Conservation (phyloP, 1,140 invertebrate species). For the Vanessa tameamea region DNA sequence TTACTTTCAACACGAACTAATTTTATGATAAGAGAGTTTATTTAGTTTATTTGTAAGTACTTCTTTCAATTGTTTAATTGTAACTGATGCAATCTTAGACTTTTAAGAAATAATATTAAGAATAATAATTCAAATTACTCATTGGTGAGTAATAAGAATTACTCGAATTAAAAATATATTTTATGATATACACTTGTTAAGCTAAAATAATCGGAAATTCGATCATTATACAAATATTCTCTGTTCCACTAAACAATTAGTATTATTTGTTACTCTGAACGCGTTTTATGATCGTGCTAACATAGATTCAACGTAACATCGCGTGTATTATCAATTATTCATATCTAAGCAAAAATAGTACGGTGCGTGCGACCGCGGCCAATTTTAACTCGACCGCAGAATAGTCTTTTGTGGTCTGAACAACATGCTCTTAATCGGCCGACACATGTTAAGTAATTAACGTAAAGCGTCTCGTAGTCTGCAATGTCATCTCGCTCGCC, state of each 20-base stretch:
- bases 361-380: constrained; percentile 33
- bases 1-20: constrained; percentile 14
- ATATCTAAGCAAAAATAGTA: constrained; percentile 29
- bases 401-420: constrained; percentile 36
- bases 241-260: constrained; percentile 15
- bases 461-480: constrained; percentile 55
- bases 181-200: too few relatives aligned
- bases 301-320: constrained; percentile 38
- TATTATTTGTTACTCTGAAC: constrained; percentile 21
- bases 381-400: constrained; percentile 36
- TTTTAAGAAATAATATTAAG: too few relatives aligned
- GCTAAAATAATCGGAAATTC: too few relatives aligned
- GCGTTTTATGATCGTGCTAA: constrained; percentile 30
- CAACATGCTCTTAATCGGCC: constrained; percentile 11
- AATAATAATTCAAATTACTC: background rate
- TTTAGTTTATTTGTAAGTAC: background rate
- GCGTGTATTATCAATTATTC: constrained; percentile 29
- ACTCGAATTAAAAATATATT: too few relatives aligned
- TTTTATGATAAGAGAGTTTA: constrained; percentile 7
- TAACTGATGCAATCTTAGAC: too few relatives aligned
- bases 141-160: too few relatives aligned
- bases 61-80: background rate
- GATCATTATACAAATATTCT: background rate
- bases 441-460: constrained; percentile 46
- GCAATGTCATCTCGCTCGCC: constrained; percentile 66